Evolutionary conservation across 2,888 invertebrate species (phyloP), one percentile per base, ranked within the genome.

Genomic region (Nemotelus nigrinus): DNA sequence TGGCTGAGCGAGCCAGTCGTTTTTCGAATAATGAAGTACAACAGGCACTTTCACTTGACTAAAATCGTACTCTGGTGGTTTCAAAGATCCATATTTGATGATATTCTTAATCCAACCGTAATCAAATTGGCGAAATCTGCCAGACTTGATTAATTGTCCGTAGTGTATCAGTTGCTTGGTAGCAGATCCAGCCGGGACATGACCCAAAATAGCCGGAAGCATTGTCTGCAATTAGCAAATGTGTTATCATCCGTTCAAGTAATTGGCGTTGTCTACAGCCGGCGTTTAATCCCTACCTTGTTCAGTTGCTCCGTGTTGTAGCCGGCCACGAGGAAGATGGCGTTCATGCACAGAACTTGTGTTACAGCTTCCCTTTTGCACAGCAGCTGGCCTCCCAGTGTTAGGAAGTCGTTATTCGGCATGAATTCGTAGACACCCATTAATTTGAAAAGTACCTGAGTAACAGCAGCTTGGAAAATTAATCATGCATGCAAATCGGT

Each of bases 1-100:
- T 1, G 88, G 85, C 63, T 87, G 83, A 2, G 92, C 89, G 10
- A 93, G 84, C 83, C 89, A 91, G 82, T 93, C 93, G 44, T 88
- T 89, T 7, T 87, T 86, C 2, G 90, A 89, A 80, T 87, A 87
- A 70, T 88, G 85, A 68, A 89, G 80, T 5, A 85, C 84, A 3
- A 88, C 84, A 0, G 88, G 88, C 0, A 85, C 83, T 1, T 78
- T 80, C 10, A 88, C 81, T 7, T 84, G 84, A 3, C 82, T 82
- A 64, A 88, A 76, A 1, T 81, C 78, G 79, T 88, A 89, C 8
- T 81, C 81, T 0, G 88, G 88, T 7, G 88, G 87, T 6, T 76
- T 70, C 1, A 74, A 78, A 0, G 78, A 76, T 0, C 87, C 87
- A 71, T 88, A 89, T 57, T 80, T 82, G 4, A 84, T 25, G 79